Base-by-base conservation (phyloP, 2,888 invertebrate species). In the Mythimna albipuncta region DNA sequence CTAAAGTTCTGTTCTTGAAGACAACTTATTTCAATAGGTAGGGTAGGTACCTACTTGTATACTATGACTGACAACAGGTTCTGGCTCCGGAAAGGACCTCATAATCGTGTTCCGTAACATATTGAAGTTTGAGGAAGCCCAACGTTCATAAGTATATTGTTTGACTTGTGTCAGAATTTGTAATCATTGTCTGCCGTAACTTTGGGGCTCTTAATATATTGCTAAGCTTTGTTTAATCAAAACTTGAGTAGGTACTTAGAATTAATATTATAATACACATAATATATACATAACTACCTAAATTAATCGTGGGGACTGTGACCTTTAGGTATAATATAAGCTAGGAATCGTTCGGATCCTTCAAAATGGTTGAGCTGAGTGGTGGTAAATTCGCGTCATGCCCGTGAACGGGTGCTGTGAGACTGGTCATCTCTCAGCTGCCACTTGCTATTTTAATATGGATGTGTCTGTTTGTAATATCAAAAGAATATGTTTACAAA, bases 111-210 rank as follows among this genome's bases (percentile, higher is more conserved):
- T 61, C 61, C 47, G 32, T 10, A 55, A 81, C 35, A 68, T 82
- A 66, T 74, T 80, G 19, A 47, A 72, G 63, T 72, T 81, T 58
- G 41, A 47, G 65, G 44, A 47, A 58, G 58, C 35, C 54, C 19
- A 64, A 66, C 32, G 58, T 65, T 72, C 61, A 47, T 69, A 70
- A 71, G 70, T 66, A 54, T 41, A 72, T 69, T 69, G 69, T 77
- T 80, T 80, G 78, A 77, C 63, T 77, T 77, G 76, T 70, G 77
- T 77, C 82, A 58, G 67, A 82, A 81, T 79, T 82, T 71, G 68
- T 63, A 77, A 68, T 59, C 62, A 68, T 71, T 77, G 72, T 72
- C 68, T 82, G 65, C 32, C 67, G 63, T 69, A 79, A 82, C 55
- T 74, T 83, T 55, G 47, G 61, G 65, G 74, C 26, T 65, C 47